Evolutionary conservation across 2,113 vertebrate genomes (phyloP).

Genomic region (Dicaeum eximium): DNA sequence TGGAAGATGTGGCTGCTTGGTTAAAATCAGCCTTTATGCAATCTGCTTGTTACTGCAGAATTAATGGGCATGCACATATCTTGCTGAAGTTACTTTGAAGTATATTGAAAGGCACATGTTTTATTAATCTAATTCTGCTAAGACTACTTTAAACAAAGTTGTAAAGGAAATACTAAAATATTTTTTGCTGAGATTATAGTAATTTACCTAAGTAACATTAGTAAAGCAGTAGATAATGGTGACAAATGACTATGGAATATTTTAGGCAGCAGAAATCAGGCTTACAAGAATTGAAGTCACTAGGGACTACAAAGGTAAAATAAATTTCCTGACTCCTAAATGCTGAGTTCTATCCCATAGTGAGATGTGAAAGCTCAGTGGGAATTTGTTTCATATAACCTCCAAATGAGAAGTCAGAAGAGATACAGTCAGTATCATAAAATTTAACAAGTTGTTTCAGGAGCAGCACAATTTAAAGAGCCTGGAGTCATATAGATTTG

Average conservation of each 20-base stretch:
- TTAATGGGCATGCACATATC: neutral
- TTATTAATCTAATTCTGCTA: conserved; percentile 55
- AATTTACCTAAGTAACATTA: conserved; percentile 28
- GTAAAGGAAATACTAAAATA: conserved; percentile 2
- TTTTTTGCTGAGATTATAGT: conserved; percentile 20
- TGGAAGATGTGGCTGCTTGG: neutral
- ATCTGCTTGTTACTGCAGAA: neutral
- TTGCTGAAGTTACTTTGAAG: conserved; percentile 30
- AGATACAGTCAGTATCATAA: neutral
- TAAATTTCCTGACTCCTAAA: conserved; percentile 16
- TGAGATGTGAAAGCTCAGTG: neutral
- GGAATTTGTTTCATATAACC: conserved; percentile 17
- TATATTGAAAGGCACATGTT: conserved; percentile 11
- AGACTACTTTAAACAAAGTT: conserved; percentile 39
- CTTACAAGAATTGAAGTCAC: conserved; percentile 11
- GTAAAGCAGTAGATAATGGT: neutral
- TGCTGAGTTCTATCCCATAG: neutral
- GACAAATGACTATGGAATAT: conserved; percentile 35
- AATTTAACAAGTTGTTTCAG: neutral
- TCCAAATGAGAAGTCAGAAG: conserved; percentile 8
- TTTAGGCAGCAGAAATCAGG: neutral
- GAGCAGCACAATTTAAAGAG: neutral
- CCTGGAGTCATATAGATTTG: neutral
- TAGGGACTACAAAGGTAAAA: conserved; percentile 16
- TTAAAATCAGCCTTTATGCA: neutral